Percentiles rank a stretch among this genome's conserved stretches.
These are phyloP conservation scores for Epizoanthus fatuus DNA, from an alignment of 92 coral and sea anemone species.

Conservation along the genomic window DNA sequence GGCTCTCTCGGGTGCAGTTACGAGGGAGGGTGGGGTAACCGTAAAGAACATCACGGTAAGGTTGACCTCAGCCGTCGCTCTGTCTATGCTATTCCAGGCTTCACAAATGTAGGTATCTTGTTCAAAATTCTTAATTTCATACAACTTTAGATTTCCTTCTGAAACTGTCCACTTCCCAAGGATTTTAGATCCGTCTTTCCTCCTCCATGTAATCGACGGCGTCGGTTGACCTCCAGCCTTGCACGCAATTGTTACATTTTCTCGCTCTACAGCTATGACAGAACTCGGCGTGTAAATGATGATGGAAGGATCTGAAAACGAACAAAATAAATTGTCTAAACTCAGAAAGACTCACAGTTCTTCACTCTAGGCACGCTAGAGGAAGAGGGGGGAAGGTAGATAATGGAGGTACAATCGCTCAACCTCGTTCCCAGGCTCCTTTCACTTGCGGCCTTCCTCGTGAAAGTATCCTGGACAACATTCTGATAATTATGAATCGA, in stretches of 20 bases:
- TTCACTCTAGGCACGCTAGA: no score
- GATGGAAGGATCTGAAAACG: no score
- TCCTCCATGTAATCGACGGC: conserved; percentile 18
- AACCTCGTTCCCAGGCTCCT: no score
- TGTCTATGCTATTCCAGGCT: not conserved
- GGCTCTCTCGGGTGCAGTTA: not conserved
- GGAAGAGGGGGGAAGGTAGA: no score
- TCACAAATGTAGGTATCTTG: not conserved
- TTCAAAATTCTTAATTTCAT: not conserved
- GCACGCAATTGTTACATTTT: not conserved
- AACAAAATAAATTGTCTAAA: no score
- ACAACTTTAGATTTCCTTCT: not conserved
- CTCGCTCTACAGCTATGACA: no score
- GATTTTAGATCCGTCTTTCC: not conserved
- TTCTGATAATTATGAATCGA: no score
- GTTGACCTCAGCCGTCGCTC: conserved; percentile 12
- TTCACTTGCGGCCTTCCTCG: no score
- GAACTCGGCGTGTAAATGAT: no score
- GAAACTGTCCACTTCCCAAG: not conserved
- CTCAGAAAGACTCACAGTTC: no score
- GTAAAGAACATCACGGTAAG: not conserved
- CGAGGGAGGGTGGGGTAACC: not conserved
- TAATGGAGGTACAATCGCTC: no score
- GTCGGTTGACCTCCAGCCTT: conserved; percentile 4
- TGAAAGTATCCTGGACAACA: no score